Conservation (phyloP, 2,797 vertebrate genomes). For the Anomalospiza imberbis region DNA sequence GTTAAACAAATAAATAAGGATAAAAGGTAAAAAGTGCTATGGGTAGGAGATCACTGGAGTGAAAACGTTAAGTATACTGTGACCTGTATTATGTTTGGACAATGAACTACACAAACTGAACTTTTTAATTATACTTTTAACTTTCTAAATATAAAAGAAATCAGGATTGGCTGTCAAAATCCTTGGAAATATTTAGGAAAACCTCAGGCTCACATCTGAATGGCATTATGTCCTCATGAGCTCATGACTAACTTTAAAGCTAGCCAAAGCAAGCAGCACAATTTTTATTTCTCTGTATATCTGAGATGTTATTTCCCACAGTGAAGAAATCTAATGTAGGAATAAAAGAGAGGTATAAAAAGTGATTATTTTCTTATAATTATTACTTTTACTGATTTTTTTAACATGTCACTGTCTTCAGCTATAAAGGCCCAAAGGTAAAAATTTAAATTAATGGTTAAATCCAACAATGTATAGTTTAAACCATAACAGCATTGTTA, state of each 20-base stretch:
- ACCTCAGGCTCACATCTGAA: conserved; percentile 23
- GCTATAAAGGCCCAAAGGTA: neutral
- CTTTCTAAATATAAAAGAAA: neutral
- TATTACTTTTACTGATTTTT: neutral
- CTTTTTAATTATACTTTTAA: neutral
- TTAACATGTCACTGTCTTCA: neutral
- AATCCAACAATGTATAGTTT: neutral
- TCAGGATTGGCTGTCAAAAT: neutral
- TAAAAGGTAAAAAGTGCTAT: neutral
- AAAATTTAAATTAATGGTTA: neutral
- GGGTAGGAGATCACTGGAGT: neutral
- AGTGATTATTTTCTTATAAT: neutral
- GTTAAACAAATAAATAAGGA: neutral
- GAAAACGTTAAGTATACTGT: neutral
- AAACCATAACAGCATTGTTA: neutral
- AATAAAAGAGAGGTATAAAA: neutral
- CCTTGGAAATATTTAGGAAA: neutral
- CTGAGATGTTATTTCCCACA: neutral
- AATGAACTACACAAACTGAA: neutral
- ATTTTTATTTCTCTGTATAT: neutral
- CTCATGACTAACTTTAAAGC: neutral
- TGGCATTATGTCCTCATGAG: conserved; percentile 14
- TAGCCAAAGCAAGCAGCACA: conserved; percentile 24
- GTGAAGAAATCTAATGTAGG: neutral
- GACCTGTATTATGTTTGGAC: neutral